These are phyloP conservation scores for Cheilosia vulpina DNA, from an alignment of 2,888 invertebrate genomes.

Conservation along the genomic window DNA sequence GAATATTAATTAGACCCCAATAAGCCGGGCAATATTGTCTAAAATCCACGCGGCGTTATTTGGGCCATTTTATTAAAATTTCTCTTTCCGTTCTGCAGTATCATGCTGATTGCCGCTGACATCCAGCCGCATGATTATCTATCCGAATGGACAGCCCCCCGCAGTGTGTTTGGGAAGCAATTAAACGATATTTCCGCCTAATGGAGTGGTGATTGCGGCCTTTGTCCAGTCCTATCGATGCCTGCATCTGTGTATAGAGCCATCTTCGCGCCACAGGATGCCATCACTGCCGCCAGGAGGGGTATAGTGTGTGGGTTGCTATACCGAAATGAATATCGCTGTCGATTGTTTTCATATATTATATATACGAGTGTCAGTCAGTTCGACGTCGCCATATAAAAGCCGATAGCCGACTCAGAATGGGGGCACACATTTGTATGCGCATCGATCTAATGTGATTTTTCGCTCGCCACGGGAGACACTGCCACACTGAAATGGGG, in stretches of 20 bases:
- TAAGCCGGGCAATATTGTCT: constrained; percentile 40
- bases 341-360: constrained; percentile 50
- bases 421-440: constrained; percentile 29
- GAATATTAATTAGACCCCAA: constrained; percentile 55
- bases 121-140: constrained; percentile 40
- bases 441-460: constrained; percentile 48
- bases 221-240: constrained; percentile 30
- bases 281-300: constrained; percentile 80
- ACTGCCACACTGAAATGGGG: constrained; percentile 22
- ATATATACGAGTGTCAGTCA: constrained; percentile 45
- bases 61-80: constrained; percentile 46
- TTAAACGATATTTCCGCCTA: constrained; percentile 84
- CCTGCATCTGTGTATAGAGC: constrained; percentile 76
- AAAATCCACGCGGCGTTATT: constrained; percentile 56
- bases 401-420: constrained; percentile 12
- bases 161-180: constrained; percentile 83
- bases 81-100: neutral
- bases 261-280: constrained; percentile 81
- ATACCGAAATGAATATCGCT: constrained; percentile 45
- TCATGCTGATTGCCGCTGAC: neutral
- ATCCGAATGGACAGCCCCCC: constrained; percentile 75
- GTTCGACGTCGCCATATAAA: constrained; percentile 16
- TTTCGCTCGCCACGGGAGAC: constrained; percentile 47
- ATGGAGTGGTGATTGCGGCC: constrained; percentile 79
- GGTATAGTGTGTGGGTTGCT: constrained; percentile 71